Evolutionary conservation across 2,113 vertebrate genomes (phyloP), one percentile per base, ranked within the genome.

Genomic region (Struthio camelus): DNA sequence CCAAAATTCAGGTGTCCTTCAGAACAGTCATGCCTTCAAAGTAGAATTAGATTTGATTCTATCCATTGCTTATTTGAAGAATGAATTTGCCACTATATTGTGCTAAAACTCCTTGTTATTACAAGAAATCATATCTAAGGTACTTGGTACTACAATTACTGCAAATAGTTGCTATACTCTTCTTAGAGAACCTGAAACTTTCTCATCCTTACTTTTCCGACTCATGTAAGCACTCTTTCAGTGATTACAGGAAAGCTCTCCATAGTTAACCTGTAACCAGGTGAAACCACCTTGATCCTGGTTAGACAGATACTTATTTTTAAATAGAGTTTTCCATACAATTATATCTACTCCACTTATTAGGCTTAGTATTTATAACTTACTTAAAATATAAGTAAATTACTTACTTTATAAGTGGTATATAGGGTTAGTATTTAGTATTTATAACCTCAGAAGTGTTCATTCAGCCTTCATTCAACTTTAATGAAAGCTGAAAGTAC

Each of bases 291-390:
- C 44, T 93, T 91, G 86, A 73, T 79, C 67, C 51, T 94, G 65
- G 36, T 92, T 69, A 89, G 73, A 78, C 6, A 85, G 56, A 76
- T 82, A 71, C 50, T 67, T 84, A 66, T 87, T 91, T 92, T 85
- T 85, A 95, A 95, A 80, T 67, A 69, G 73, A 65, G 30, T 85
- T 92, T 79, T 59, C 80, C 51, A 65, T 85, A 70, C 81, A 95
- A 96, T 86, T 93, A 87, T 58, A 81, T 69, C 93, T 93, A 92
- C 92, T 87, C 80, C 80, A 85, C 61, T 94, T 87, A 95, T 4
- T 2, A 85, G 64, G 69, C 82, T 36, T 32, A 82, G 85, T 89
- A 94, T 92, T 91, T 94, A 89, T 82, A 96, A 92, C 71, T n/a
- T n/a, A n/a, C n/a, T n/a, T n/a, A n/a, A n/a, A n/a, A n/a, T n/a